Evolutionary conservation across 1,140 invertebrate species (phyloP), one percentile per base, ranked within the genome.

Genomic region (Pseudomyrmex flavicornis): DNA sequence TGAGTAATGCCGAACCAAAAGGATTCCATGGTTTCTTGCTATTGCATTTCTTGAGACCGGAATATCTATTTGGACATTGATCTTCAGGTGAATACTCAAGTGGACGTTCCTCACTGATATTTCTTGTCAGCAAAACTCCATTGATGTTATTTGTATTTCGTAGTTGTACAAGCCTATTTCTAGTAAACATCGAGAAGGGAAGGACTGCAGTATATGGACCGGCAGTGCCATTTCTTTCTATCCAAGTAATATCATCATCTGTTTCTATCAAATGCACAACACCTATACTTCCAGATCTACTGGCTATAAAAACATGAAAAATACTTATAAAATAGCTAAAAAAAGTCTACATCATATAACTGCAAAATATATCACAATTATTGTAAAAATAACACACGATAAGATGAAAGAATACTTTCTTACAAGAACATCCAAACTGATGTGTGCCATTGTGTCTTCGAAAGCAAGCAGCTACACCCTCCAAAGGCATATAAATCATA

Each of bases 361-460:
- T 5, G 35, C 35, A 35, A 35, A 35, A 3, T 35, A 35, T 7
- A 26, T 26, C 26, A 26, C 2, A 35, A 35, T 35, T 5, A 35
- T 35, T 12, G 12, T 20, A 7, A 46, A 4, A 52, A 35, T 58
- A 58, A 69, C 35, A 54, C 17, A 44, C 13, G 2, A 12, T 65
- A 74, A 3, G 8, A 70, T 52, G 0, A 15, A 52, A 77, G 56
- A 54, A 54, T 12, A 87, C 35, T 35, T 89, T 96, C 96, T 96
- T 95, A 98, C 97, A 98, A 54, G 97, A 96, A 94, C 98, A 99
- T 79, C 98, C 98, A 91, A 97, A 97, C 93, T 98, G 97, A 95
- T 99, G 98, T 20, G 98, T 99, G 62, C 96, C 97, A 95, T 99
- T 99, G 56, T 99, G 94, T 85, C 97, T 95, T 87, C 98, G 95